These are phyloP conservation scores for Caenorhabditis latens DNA, from an alignment of 1,140 invertebrate species.

Conservation along the genomic window DNA sequence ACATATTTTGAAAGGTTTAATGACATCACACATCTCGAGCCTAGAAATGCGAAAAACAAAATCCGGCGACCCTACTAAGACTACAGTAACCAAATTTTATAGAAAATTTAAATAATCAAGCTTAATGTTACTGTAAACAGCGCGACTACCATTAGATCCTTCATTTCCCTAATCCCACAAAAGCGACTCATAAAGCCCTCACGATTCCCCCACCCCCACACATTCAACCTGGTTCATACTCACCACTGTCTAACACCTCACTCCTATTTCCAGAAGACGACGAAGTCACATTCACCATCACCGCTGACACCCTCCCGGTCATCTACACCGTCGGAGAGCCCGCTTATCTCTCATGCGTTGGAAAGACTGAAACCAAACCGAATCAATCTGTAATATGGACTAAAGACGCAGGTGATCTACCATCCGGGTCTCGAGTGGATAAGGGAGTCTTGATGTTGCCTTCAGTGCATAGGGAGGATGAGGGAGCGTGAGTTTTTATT, in stretches of 20 bases:
- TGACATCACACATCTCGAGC: too few relatives aligned
- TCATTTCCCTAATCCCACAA: too few relatives aligned
- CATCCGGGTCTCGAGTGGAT: constrained; percentile 4
- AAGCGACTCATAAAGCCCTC: not conserved
- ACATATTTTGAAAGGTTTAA: too few relatives aligned
- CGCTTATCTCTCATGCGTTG: not conserved
- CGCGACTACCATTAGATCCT: too few relatives aligned
- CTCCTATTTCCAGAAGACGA: not conserved
- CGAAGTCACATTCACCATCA: constrained; percentile 9
- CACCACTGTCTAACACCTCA: too few relatives aligned
- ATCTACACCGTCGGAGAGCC: constrained; percentile 17
- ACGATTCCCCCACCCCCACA: not conserved
- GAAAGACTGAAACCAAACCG: constrained; percentile 19
- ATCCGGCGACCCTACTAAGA: too few relatives aligned
- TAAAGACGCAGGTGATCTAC: constrained; percentile 52
- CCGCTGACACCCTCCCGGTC: not conserved
- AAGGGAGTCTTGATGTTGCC: constrained; percentile 60
- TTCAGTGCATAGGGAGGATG: constrained; percentile 48
- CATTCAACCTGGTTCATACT: not conserved
- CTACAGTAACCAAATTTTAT: too few relatives aligned
- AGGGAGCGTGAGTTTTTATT: constrained; percentile 50
- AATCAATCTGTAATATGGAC: constrained; percentile 43
- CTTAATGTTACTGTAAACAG: too few relatives aligned
- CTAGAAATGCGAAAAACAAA: too few relatives aligned
- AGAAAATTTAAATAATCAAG: too few relatives aligned